Evolutionary conservation across 2,113 vertebrate genomes (phyloP).

Genomic region (Tragelaphus strepsiceros): DNA sequence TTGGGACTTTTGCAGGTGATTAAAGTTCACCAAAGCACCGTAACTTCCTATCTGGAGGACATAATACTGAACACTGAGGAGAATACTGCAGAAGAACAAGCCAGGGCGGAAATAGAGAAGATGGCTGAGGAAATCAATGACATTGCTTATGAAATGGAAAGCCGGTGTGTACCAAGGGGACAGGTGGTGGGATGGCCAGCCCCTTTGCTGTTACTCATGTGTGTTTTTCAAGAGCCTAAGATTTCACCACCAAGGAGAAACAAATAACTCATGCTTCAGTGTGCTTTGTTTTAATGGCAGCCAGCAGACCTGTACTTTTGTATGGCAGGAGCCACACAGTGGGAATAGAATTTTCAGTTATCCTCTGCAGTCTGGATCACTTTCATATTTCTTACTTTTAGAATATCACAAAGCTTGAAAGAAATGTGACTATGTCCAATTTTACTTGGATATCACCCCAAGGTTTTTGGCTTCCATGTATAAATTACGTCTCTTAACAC

Average conservation of each 20-base stretch:
- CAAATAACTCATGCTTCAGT: not conserved
- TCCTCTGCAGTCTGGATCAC: not conserved
- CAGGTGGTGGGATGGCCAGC: not conserved
- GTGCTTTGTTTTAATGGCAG: not conserved
- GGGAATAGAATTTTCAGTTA: not conserved
- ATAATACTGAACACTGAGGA: constrained; percentile 85
- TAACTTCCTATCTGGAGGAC: constrained; percentile 94
- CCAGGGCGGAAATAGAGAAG: constrained; percentile 88
- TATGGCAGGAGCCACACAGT: not conserved
- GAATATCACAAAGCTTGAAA: not conserved
- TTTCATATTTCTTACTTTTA: not conserved
- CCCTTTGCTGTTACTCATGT: not conserved
- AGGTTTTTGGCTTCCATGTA: not conserved
- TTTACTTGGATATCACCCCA: not conserved
- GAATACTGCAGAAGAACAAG: constrained; percentile 87
- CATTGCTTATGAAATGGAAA: constrained; percentile 88
- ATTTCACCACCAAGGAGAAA: not conserved
- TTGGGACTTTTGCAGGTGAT: constrained; percentile 83
- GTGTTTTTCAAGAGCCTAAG: not conserved
- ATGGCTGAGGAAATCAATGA: constrained; percentile 89
- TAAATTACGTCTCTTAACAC: not conserved
- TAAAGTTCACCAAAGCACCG: constrained; percentile 88
- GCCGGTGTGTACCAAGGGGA: constrained; percentile 77
- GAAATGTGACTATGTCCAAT: not conserved
- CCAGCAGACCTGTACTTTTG: not conserved